phyloP scores from a whole-genome alignment of 2,113 vertebrate genomes.

The Prunella himalayana region DNA sequence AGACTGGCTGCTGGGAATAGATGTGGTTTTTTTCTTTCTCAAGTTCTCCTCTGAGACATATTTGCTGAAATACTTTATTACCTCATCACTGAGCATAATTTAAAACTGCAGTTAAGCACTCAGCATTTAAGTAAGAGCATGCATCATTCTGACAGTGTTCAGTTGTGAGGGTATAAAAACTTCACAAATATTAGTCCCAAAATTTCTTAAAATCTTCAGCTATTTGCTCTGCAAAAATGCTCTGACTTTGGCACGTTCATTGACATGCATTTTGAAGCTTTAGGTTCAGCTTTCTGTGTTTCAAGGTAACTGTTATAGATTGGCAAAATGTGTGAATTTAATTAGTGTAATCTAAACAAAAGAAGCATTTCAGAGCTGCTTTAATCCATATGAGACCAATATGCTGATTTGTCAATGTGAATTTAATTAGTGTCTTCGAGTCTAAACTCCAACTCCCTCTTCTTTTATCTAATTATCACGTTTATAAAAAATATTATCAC shows the following conservation, averaged over 20 bases:
- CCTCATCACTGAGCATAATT: conserved; percentile 64
- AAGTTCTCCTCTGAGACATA: conserved; percentile 67
- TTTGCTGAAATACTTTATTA: conserved; percentile 76
- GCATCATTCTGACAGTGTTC: conserved; percentile 58
- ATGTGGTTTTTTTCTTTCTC: conserved; percentile 23
- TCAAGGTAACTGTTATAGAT: conserved; percentile 56
- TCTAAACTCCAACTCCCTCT: conserved; percentile 41
- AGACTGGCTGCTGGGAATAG: conserved; percentile 51
- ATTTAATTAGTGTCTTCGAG: conserved; percentile 74
- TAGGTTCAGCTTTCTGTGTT: conserved; percentile 24
- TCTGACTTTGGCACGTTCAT: not conserved
- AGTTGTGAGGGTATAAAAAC: conserved; percentile 36
- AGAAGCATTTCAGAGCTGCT: conserved; percentile 57
- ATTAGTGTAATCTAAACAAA: conserved; percentile 70
- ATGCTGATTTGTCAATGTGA: conserved; percentile 73
- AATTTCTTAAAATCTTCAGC: conserved; percentile 26
- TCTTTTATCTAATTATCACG: conserved; percentile 74
- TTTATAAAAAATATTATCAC: conserved; percentile 72
- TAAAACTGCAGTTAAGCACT: conserved; percentile 69
- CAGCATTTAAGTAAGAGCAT: conserved; percentile 66
- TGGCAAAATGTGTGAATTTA: conserved; percentile 68
- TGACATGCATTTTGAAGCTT: not conserved
- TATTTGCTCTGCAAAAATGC: conserved; percentile 20
- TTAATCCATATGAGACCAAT: conserved; percentile 67
- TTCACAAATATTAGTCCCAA: not conserved